Percentiles rank a stretch among this genome's conserved stretches.
phyloP scores from a whole-genome alignment of 2,797 vertebrate genomes.

The Nannoperca australis region DNA sequence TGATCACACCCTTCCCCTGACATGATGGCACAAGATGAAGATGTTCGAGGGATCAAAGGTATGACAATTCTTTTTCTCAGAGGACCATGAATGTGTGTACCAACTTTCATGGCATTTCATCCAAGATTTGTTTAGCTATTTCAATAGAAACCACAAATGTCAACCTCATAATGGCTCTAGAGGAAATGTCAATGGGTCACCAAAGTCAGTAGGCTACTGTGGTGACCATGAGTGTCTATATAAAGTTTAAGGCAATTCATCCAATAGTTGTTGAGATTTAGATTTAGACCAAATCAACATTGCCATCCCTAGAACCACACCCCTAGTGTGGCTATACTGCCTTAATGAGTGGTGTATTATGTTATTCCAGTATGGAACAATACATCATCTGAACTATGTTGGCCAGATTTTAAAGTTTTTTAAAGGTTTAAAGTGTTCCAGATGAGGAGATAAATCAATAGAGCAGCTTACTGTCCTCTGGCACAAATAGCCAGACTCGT shows the following conservation, averaged over 20 bases:
- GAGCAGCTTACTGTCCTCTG: conserved; percentile 85
- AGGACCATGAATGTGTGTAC: too few relatives aligned
- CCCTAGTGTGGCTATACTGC: not conserved
- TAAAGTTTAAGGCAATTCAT: not conserved
- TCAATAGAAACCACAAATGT: too few relatives aligned
- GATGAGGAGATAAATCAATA: conserved; percentile 51
- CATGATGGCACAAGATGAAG: too few relatives aligned
- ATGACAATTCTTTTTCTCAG: too few relatives aligned
- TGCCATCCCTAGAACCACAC: not conserved
- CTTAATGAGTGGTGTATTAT: not conserved
- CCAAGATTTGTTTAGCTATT: too few relatives aligned
- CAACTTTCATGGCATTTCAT: too few relatives aligned
- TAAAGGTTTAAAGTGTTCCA: conserved; percentile 3
- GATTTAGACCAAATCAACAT: not conserved
- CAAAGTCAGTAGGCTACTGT: not conserved
- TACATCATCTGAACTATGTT: conserved; percentile 14
- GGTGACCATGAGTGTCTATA: not conserved
- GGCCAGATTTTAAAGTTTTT: conserved; percentile 8
- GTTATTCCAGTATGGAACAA: conserved; percentile 16
- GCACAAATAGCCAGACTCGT: conserved; percentile 84
- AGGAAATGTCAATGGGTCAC: not conserved
- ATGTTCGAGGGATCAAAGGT: too few relatives aligned
- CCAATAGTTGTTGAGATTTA: conserved; percentile 10
- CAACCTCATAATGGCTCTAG: too few relatives aligned
- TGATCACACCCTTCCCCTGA: too few relatives aligned